Conservation (phyloP, 2,888 invertebrate genomes). For the Balanococcus diminutus region DNA sequence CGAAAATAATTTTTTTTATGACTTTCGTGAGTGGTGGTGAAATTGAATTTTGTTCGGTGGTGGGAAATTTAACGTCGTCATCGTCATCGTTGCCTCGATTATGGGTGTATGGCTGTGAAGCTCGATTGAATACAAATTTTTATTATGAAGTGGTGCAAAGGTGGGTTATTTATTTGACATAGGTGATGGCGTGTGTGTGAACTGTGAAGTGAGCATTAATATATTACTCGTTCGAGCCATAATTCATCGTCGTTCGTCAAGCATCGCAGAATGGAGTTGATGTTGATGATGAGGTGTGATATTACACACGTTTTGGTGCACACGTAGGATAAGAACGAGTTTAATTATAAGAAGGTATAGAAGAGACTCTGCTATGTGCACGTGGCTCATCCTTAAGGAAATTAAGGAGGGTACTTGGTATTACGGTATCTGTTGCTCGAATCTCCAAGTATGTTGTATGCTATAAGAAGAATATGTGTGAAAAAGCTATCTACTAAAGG, state of each 20-base stretch:
- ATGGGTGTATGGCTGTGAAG: neutral
- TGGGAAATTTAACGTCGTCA: neutral
- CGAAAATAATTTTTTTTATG: slow-evolving; percentile 1
- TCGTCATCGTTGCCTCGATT: neutral
- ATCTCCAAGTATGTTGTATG: neutral
- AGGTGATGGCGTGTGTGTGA: neutral
- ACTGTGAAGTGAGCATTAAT: neutral
- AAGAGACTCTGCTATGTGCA: no score
- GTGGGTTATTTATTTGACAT: slow-evolving; percentile 17
- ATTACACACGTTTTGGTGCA: neutral
- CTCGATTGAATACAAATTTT: slow-evolving; percentile 31
- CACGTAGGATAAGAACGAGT: neutral
- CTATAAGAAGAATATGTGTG: neutral
- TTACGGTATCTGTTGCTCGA: slow-evolving; percentile 26
- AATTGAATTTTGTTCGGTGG: slow-evolving; percentile 11
- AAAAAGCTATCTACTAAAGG: neutral
- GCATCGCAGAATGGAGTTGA: neutral
- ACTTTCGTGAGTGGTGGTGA: neutral
- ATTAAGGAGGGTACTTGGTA: neutral
- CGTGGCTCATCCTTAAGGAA: no score
- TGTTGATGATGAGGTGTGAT: neutral
- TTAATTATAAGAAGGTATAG: neutral
- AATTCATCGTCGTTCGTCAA: slow-evolving; percentile 18
- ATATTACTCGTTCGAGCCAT: slow-evolving; percentile 30
- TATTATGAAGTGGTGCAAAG: neutral